These are phyloP conservation scores for Bucco capensis DNA, from an alignment of 2,113 vertebrate genomes.

Conservation along the genomic window DNA sequence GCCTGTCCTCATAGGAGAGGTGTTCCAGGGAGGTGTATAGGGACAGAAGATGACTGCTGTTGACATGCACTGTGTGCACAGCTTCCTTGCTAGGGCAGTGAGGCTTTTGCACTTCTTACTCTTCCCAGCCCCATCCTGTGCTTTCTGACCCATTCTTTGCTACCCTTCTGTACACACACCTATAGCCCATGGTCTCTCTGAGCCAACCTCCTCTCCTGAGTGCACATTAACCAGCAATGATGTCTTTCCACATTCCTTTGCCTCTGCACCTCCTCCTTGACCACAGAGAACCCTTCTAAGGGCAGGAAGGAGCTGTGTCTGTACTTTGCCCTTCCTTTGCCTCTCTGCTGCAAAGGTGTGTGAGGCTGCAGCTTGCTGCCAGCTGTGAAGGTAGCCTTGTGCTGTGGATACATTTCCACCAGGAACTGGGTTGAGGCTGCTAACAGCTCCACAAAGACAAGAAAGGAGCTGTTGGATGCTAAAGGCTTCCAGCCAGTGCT, in stretches of 20 bases:
- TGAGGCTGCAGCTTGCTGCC: background rate
- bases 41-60: background rate
- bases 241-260: background rate
- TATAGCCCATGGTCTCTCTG: background rate
- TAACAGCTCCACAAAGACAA: conserved; percentile 55
- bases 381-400: conserved; percentile 34
- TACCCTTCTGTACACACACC: background rate
- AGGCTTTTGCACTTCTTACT: background rate
- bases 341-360: background rate
- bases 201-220: background rate
- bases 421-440: background rate
- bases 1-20: too few relatives aligned
- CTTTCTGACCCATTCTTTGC: background rate
- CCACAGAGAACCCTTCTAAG: background rate
- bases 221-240: background rate
- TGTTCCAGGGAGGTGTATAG: too few relatives aligned
- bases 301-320: background rate
- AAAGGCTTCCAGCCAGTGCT: conserved; percentile 23
- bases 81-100: fast-evolving
- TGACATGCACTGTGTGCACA: background rate
- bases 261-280: background rate
- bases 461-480: conserved; percentile 50
- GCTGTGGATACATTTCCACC: conserved; percentile 41
- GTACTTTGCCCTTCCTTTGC: background rate
- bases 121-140: background rate